Percentiles rank a stretch among this genome's conserved stretches.
Evolutionary conservation across 2,113 vertebrate genomes (phyloP).

Genomic region (Xyrauchen texanus): DNA sequence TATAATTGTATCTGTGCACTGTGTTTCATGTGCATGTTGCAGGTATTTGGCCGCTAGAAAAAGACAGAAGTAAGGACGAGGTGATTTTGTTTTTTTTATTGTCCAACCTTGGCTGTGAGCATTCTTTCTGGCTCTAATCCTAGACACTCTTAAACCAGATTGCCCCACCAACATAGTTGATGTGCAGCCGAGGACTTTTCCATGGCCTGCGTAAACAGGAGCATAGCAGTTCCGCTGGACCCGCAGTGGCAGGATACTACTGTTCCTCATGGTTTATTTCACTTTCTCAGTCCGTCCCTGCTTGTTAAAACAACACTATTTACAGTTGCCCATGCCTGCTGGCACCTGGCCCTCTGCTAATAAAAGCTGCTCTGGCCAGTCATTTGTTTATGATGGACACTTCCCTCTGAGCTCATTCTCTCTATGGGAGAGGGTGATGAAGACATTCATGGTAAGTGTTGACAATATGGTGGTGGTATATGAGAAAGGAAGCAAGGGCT

Average conservation of each 20-base stretch:
- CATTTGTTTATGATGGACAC: constrained; percentile 67
- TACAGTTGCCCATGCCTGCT: constrained; percentile 59
- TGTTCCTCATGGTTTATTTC: constrained; percentile 62
- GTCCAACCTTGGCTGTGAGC: constrained; percentile 4
- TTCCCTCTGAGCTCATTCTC: constrained; percentile 60
- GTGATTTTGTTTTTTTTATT: constrained; percentile 7
- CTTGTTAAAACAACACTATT: constrained; percentile 56
- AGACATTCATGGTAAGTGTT: too few relatives aligned
- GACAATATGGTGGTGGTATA: too few relatives aligned
- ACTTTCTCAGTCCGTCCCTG: constrained; percentile 60
- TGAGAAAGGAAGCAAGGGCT: too few relatives aligned
- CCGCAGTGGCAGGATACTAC: constrained; percentile 62
- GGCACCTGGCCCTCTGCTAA: constrained; percentile 61
- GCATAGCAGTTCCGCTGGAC: constrained; percentile 33
- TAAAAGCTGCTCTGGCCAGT: constrained; percentile 65
- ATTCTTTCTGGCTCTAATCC: constrained; percentile 29
- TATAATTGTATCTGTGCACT: background rate
- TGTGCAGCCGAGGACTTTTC: constrained; percentile 27
- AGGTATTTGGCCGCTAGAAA: background rate
- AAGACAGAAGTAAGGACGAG: background rate
- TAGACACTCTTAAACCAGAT: constrained; percentile 40
- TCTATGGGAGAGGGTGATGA: constrained; percentile 32
- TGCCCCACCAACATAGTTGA: constrained; percentile 16
- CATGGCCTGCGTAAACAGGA: constrained; percentile 36
- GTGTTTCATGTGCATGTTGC: background rate